These are phyloP conservation scores for Mormyrus iriodes DNA, from an alignment of 2,113 vertebrate species.

Conservation along the genomic window DNA sequence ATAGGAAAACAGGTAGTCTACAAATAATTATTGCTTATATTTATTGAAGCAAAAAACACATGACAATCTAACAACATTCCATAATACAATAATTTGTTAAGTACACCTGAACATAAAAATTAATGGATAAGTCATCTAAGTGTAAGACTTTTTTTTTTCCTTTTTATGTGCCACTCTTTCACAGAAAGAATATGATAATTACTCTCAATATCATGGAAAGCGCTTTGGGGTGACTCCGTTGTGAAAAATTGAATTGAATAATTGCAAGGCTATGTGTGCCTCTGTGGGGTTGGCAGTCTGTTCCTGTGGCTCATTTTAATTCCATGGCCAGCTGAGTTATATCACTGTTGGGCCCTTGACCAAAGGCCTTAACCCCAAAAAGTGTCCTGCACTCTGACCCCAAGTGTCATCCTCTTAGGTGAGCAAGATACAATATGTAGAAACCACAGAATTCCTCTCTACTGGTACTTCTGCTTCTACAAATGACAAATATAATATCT, in stretches of 20 bases:
- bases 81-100: not conserved
- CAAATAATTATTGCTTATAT: not conserved
- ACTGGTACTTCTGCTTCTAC: not conserved
- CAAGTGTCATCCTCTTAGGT: not conserved
- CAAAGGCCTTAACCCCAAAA: not conserved
- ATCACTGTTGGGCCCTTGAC: not conserved
- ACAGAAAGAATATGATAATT: slow-evolving; percentile 59
- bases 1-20: not conserved
- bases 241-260: too few species aligned
- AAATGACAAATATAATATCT: not conserved
- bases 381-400: not conserved
- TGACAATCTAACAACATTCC: not conserved
- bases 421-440: not conserved
- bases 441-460: not conserved
- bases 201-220: too few species aligned
- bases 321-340: not conserved
- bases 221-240: too few species aligned
- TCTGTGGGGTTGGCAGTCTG: not conserved
- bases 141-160: not conserved
- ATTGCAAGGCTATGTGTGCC: not conserved
- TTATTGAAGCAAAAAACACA: slow-evolving; percentile 5
- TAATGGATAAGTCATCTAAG: not conserved
- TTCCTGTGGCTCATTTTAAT: not conserved
- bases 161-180: slow-evolving; percentile 52
- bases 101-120: not conserved